phyloP scores from a whole-genome alignment of 1,140 invertebrate species.

The Centruroides sculpturatus region DNA sequence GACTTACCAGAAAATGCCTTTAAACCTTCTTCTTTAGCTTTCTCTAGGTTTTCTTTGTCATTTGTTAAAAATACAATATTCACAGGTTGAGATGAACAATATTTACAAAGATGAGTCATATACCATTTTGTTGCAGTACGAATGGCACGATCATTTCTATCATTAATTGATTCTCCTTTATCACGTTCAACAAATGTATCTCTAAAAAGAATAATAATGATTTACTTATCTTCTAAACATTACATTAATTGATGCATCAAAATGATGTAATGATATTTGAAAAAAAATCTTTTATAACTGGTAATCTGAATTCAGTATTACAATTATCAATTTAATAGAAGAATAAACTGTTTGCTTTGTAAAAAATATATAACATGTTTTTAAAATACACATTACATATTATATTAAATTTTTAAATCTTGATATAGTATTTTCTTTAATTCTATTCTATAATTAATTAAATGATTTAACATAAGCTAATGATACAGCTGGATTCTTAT shows the following conservation, averaged over 20 bases:
- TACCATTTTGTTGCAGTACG: conserved; percentile 69
- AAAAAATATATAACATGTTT: not conserved
- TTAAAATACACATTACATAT: not conserved
- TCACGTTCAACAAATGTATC: conserved; percentile 74
- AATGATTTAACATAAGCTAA: too few relatives aligned
- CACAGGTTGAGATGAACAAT: conserved; percentile 21
- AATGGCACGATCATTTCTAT: conserved; percentile 85
- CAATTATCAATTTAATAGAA: too few relatives aligned
- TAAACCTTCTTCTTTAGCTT: conserved; percentile 52
- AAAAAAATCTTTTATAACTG: not conserved
- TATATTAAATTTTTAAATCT: too few relatives aligned
- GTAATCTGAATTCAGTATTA: not conserved
- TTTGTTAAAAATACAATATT: conserved; percentile 62
- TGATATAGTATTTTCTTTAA: too few relatives aligned
- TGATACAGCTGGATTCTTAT: too few relatives aligned
- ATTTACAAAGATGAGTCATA: conserved; percentile 35
- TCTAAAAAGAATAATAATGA: conserved; percentile 33
- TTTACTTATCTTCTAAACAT: not conserved
- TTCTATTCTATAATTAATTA: too few relatives aligned
- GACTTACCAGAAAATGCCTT: conserved; percentile 24
- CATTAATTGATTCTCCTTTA: conserved; percentile 67
- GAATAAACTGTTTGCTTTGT: too few relatives aligned
- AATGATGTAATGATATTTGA: not conserved
- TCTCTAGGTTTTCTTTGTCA: conserved; percentile 59
- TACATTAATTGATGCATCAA: not conserved